Percentiles rank a stretch among this genome's conserved stretches.
These are phyloP conservation scores for Australoheros scitulus DNA, from an alignment of 2,113 vertebrate genomes.

Conservation along the genomic window DNA sequence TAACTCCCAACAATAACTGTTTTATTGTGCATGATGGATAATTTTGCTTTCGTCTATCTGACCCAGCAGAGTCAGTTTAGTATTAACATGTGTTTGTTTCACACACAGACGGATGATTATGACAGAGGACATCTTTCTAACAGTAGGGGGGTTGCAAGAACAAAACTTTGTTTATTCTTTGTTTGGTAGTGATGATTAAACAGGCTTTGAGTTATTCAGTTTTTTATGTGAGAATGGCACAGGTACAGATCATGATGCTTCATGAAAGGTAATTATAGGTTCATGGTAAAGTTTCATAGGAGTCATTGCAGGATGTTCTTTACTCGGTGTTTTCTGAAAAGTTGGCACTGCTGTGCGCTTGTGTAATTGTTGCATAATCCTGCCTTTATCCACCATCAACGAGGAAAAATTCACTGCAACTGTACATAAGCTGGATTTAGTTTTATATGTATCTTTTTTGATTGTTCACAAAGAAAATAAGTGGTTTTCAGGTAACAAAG, in stretches of 20 bases:
- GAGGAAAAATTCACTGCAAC: background rate
- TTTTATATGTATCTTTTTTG: background rate
- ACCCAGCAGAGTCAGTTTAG: background rate
- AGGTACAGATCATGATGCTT: background rate
- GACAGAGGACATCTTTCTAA: background rate
- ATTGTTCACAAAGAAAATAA: background rate
- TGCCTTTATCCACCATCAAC: background rate
- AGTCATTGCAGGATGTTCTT: background rate
- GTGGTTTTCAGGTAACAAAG: background rate
- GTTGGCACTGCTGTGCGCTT: background rate
- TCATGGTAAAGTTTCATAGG: background rate
- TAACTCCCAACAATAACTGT: background rate
- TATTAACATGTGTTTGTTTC: conserved; percentile 1
- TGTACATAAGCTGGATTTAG: background rate
- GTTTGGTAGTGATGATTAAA: background rate
- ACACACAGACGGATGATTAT: background rate
- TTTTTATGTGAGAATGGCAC: conserved; percentile 1
- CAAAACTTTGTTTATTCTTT: conserved; percentile 20
- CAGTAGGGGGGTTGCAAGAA: background rate
- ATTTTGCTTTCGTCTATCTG: background rate
- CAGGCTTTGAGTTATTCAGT: background rate
- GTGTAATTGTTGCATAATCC: background rate
- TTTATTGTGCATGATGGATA: background rate
- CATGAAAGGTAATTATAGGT: conserved; percentile 26
- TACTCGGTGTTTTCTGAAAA: background rate